Conservation (phyloP, 2,113 vertebrate species). For the Panthera uncia region DNA sequence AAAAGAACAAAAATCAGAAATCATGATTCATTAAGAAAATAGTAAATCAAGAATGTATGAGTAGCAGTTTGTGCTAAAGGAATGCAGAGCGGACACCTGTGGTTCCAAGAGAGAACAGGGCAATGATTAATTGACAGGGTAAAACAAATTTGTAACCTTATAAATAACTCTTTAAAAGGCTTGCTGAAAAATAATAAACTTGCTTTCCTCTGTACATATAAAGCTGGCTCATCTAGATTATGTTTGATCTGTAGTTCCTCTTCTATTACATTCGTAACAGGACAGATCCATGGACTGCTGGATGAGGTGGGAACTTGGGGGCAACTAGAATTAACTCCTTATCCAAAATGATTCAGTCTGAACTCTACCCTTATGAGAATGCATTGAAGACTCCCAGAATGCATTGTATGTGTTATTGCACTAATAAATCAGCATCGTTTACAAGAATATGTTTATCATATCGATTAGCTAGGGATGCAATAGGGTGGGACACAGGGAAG, state of each 20-base stretch:
- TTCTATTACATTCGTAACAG: background rate
- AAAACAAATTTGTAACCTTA: background rate
- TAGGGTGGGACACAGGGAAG: background rate
- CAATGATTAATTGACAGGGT: background rate
- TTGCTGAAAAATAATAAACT: background rate
- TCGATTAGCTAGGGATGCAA: background rate
- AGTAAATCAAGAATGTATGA: background rate
- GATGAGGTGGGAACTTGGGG: background rate
- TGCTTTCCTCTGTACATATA: background rate
- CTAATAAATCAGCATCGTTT: background rate
- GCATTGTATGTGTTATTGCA: background rate
- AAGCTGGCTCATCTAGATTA: background rate
- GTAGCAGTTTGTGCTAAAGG: background rate
- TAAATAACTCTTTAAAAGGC: background rate
- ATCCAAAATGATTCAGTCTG: background rate
- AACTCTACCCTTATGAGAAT: background rate
- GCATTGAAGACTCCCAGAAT: background rate
- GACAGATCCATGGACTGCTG: background rate
- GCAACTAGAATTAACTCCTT: background rate
- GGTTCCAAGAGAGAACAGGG: background rate
- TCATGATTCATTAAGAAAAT: background rate
- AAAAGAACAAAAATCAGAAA: conserved; percentile 51
- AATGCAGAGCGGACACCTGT: background rate
- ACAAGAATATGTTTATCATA: background rate
- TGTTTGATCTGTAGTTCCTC: background rate